Percentiles rank a stretch among this genome's conserved stretches.
Evolutionary conservation across 2,797 vertebrate genomes (phyloP).

Genomic region (Monodelphis domestica): DNA sequence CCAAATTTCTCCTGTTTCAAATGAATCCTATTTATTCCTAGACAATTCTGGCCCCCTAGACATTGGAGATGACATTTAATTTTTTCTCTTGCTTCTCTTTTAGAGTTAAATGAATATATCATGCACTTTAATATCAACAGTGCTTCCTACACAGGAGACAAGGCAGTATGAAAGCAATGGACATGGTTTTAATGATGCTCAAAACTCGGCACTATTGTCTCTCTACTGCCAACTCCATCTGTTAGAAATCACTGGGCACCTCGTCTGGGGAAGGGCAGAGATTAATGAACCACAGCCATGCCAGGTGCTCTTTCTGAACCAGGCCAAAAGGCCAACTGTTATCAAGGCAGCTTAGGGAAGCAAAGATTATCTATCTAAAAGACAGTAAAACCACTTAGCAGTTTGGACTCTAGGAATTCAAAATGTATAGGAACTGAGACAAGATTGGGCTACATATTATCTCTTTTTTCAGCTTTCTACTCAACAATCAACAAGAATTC

Average conservation of each 20-base stretch:
- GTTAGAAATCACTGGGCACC: slow-evolving; percentile 37
- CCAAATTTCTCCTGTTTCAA: background rate
- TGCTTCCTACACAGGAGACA: slow-evolving; percentile 25
- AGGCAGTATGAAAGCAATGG: background rate
- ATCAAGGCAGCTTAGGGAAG: background rate
- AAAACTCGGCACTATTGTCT: background rate
- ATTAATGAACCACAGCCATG: slow-evolving; percentile 51
- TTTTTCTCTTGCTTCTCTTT: background rate
- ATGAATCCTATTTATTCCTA: background rate
- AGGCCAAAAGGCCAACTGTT: slow-evolving; percentile 1
- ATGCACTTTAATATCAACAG: background rate
- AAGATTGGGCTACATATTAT: background rate
- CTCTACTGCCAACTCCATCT: slow-evolving; percentile 47
- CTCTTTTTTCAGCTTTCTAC: background rate
- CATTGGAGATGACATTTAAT: background rate
- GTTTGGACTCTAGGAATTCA: background rate
- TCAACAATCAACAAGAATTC: background rate
- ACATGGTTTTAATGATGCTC: slow-evolving; percentile 35
- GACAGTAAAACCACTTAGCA: background rate
- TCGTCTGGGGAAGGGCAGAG: background rate
- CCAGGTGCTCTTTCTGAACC: slow-evolving; percentile 46
- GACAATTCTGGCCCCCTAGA: background rate
- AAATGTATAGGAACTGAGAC: background rate
- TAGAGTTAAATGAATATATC: background rate
- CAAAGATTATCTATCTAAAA: background rate